These are phyloP conservation scores for Corythucha ciliata DNA, from an alignment of 2,888 invertebrate species.

Conservation along the genomic window DNA sequence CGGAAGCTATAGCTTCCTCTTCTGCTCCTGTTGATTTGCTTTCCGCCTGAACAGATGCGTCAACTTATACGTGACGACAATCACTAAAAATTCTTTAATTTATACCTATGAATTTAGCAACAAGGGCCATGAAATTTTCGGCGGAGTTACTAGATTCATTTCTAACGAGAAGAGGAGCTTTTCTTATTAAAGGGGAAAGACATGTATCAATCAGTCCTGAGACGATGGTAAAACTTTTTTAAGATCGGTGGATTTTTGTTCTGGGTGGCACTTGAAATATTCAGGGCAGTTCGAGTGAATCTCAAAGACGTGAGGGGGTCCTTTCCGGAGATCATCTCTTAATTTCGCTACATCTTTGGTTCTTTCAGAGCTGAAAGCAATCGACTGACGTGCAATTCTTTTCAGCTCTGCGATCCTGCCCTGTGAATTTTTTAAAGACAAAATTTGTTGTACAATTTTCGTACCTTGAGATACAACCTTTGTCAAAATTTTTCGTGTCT, in stretches of 20 bases:
- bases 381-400: too few relatives aligned
- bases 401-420: too few relatives aligned
- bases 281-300: constrained; percentile 12
- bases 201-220: constrained; percentile 3
- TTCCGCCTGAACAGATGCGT: too few relatives aligned
- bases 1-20: neutral
- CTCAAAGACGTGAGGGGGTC: constrained; percentile 13
- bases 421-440: too few relatives aligned
- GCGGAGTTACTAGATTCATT: constrained; percentile 21
- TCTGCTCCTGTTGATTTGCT: constrained; percentile 13
- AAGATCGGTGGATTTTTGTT: neutral
- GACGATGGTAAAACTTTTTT: too few relatives aligned
- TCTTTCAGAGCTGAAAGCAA: too few relatives aligned
- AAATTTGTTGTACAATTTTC: too few relatives aligned
- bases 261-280: constrained; percentile 13
- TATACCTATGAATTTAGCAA: constrained; percentile 19
- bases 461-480: too few relatives aligned
- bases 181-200: constrained; percentile 10
- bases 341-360: too few relatives aligned
- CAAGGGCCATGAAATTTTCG: constrained; percentile 19
- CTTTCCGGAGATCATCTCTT: constrained; percentile 10
- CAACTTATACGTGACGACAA: too few relatives aligned
- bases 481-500: too few relatives aligned
- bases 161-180: neutral
- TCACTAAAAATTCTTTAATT: too few relatives aligned